Conservation (phyloP, 1,140 invertebrate genomes). For the Euwallacea fornicatus region DNA sequence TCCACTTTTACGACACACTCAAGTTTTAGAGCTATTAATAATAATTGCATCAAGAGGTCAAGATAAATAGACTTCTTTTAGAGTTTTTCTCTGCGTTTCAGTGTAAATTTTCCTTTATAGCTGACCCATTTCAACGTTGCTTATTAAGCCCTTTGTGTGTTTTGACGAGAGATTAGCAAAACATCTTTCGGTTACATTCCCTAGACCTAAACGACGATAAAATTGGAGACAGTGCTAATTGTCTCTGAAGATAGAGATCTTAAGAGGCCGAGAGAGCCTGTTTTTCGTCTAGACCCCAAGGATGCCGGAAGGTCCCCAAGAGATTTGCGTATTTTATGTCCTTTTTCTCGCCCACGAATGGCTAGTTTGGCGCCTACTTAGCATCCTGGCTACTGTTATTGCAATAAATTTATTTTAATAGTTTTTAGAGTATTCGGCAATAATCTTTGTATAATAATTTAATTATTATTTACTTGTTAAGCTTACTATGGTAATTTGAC, state of each 20-base stretch:
- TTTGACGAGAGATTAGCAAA: too few relatives aligned
- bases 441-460: background rate
- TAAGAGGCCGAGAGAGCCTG: background rate
- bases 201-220: background rate
- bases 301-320: background rate
- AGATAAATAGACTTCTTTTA: too few relatives aligned
- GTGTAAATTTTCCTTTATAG: too few relatives aligned
- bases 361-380: background rate
- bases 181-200: too few relatives aligned
- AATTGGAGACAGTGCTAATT: constrained; percentile 3
- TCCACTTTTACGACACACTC: too few relatives aligned
- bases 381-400: too few relatives aligned
- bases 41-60: too few relatives aligned
- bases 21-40: too few relatives aligned
- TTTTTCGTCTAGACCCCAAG: background rate
- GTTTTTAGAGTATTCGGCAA: background rate
- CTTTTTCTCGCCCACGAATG: background rate
- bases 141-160: too few relatives aligned
- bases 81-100: too few relatives aligned
- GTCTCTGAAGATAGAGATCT: background rate
- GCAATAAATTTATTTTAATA: too few relatives aligned
- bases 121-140: too few relatives aligned
- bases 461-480: background rate
- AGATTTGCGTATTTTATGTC: background rate
- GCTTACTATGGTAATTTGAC: background rate